These are phyloP conservation scores for Lytechinus pictus DNA, from an alignment of 35 echinoderm and acorn worm genomes.

Conservation along the genomic window DNA sequence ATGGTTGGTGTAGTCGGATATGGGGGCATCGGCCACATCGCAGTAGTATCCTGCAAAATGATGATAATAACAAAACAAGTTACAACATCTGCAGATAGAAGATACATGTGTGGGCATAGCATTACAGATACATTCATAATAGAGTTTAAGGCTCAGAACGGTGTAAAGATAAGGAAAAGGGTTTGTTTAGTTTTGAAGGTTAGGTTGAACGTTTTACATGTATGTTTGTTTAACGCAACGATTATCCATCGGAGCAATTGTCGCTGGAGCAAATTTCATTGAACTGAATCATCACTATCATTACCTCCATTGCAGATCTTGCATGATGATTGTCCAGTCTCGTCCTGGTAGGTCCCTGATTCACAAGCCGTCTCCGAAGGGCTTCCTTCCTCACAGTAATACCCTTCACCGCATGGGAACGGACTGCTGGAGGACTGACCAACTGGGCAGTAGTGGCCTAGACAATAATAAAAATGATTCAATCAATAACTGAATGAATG, in stretches of 20 bases:
- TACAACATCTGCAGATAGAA: no score
- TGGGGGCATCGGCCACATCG: slow-evolving; percentile 84
- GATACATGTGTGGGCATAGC: no score
- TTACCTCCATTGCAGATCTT: slow-evolving; percentile 88
- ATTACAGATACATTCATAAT: no score
- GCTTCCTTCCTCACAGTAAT: slow-evolving; percentile 89
- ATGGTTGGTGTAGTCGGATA: slow-evolving; percentile 82
- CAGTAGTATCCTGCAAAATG: slow-evolving; percentile 86
- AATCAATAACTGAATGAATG: neutral
- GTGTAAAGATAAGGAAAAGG: no score
- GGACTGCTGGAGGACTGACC: slow-evolving; percentile 86
- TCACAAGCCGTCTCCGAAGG: slow-evolving; percentile 74
- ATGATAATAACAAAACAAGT: neutral
- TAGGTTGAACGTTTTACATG: no score
- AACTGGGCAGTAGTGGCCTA: slow-evolving; percentile 90
- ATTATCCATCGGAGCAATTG: no score
- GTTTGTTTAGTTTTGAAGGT: no score
- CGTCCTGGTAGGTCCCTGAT: slow-evolving; percentile 94
- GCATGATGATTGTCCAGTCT: slow-evolving; percentile 75
- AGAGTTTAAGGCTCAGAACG: no score
- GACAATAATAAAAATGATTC: neutral
- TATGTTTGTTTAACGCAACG: no score
- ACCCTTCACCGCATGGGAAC: slow-evolving; percentile 68
- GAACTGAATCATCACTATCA: neutral
- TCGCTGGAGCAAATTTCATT: no score